Evolutionary conservation across 2,888 invertebrate genomes (phyloP).

Genomic region (Ennomos quercinarius): DNA sequence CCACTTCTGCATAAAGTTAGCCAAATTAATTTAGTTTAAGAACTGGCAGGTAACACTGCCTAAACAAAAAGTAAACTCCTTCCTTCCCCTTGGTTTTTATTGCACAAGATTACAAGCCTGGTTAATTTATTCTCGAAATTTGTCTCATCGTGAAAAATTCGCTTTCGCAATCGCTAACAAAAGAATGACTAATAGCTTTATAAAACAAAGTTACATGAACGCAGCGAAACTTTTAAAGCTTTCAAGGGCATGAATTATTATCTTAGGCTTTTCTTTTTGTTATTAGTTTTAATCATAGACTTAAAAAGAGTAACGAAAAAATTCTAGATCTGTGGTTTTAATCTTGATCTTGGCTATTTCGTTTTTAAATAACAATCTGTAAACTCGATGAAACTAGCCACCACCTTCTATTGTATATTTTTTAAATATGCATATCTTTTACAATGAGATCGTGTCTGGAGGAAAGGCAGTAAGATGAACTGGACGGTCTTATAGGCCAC

Average conservation of each 20-base stretch:
- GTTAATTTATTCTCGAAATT: constrained; percentile 83
- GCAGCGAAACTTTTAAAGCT: constrained; percentile 71
- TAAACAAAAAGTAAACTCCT: constrained; percentile 51
- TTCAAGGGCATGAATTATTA: constrained; percentile 80
- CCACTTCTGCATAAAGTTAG: constrained; percentile 43
- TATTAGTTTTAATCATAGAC: constrained; percentile 18
- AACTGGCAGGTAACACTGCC: constrained; percentile 48
- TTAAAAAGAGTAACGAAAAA: too few relatives aligned
- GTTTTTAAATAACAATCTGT: background rate
- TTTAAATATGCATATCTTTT: too few relatives aligned
- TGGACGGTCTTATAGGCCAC: too few relatives aligned
- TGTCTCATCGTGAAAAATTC: constrained; percentile 83
- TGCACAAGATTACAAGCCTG: constrained; percentile 78
- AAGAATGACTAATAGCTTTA: constrained; percentile 81
- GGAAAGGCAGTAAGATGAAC: too few relatives aligned
- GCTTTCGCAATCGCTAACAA: constrained; percentile 78
- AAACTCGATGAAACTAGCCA: background rate
- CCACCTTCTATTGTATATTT: too few relatives aligned
- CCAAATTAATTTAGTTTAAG: constrained; percentile 46
- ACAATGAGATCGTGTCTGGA: too few relatives aligned
- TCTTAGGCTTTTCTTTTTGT: constrained; percentile 57
- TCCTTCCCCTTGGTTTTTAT: constrained; percentile 56
- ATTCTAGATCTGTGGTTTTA: too few relatives aligned
- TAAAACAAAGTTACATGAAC: constrained; percentile 80
- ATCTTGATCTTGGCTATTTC: constrained; percentile 11